Percentiles rank a stretch among this genome's conserved stretches.
phyloP scores from a whole-genome alignment of 1,140 invertebrate genomes.

The Drosophila lacteicornis region DNA sequence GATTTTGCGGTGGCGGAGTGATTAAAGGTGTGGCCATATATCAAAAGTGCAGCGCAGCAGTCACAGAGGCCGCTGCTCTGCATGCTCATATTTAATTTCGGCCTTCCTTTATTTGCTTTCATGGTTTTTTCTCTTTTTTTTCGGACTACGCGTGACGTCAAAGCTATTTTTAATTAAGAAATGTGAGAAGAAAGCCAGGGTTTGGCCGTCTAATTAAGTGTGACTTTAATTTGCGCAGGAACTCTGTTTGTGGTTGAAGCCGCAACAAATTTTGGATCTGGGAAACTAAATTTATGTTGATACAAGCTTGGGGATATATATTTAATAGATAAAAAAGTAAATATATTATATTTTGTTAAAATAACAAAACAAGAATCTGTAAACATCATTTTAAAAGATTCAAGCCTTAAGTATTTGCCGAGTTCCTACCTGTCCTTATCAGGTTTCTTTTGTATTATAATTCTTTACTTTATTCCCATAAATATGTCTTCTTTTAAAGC shows the following conservation, averaged over 20 bases:
- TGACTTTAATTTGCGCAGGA: slow-evolving; percentile 12
- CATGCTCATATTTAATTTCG: slow-evolving; percentile 27
- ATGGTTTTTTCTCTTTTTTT: slow-evolving; percentile 2
- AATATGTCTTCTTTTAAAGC: too few species aligned
- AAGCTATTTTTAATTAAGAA: slow-evolving; percentile 44
- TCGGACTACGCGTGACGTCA: slow-evolving; percentile 12
- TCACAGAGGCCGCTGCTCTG: slow-evolving; percentile 52
- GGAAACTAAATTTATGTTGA: background rate
- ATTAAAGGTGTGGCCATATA: slow-evolving; percentile 81
- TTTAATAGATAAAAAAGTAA: too few species aligned
- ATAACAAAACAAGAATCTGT: background rate
- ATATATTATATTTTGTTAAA: too few species aligned
- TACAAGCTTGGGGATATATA: background rate
- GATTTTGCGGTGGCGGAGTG: slow-evolving; percentile 78
- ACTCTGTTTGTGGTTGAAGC: background rate
- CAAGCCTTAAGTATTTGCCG: too few species aligned
- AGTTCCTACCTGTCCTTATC: background rate
- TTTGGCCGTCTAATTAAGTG: slow-evolving; percentile 3
- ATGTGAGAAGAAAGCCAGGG: slow-evolving; percentile 22
- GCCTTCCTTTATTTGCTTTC: slow-evolving; percentile 3
- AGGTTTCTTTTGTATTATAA: too few species aligned
- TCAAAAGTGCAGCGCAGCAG: slow-evolving; percentile 73
- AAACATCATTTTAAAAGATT: background rate
- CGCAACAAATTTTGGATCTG: too few species aligned
- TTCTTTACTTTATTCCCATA: background rate